A percentile compares a stretch with the other conserved stretches of the same genome.
Conservation (phyloP, 1,140 invertebrate species). For the Orchesella cincta region DNA sequence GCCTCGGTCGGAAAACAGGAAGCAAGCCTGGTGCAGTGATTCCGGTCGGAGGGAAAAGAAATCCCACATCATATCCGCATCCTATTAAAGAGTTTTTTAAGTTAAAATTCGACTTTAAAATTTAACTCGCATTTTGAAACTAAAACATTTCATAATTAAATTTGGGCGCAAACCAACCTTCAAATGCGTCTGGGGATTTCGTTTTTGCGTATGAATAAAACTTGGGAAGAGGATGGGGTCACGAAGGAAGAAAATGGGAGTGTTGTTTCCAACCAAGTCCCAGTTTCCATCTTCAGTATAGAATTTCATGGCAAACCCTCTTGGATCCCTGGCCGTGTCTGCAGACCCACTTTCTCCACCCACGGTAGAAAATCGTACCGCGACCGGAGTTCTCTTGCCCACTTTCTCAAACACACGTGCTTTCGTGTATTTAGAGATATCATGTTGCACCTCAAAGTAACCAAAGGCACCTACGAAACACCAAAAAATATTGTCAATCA, state of each 20-base stretch:
- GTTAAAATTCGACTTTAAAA: not conserved
- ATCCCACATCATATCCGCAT: conserved; percentile 63
- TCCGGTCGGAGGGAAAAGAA: conserved; percentile 63
- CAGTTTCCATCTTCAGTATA: conserved; percentile 69
- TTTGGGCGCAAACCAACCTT: conserved; percentile 59
- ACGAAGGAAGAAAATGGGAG: conserved; percentile 72
- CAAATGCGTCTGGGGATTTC: conserved; percentile 71
- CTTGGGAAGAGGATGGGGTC: conserved; percentile 69
- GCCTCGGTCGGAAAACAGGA: conserved; percentile 63
- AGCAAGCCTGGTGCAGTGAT: conserved; percentile 61
- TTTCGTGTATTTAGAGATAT: conserved; percentile 80
- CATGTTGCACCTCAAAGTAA: conserved; percentile 90
- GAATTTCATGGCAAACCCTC: conserved; percentile 64
- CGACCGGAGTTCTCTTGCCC: conserved; percentile 83
- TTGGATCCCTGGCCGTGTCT: conserved; percentile 68
- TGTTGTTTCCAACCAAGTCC: conserved; percentile 74
- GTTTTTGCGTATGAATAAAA: conserved; percentile 67
- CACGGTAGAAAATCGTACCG: conserved; percentile 81
- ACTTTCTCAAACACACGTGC: conserved; percentile 77
- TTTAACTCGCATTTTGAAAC: not conserved
- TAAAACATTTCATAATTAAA: not conserved
- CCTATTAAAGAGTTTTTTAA: conserved; percentile 43
- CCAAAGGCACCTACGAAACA: conserved; percentile 81
- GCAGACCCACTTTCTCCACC: conserved; percentile 88
- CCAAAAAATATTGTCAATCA: not conserved